phyloP scores from a whole-genome alignment of 2,888 invertebrate species.

The Thereva nobilitata region DNA sequence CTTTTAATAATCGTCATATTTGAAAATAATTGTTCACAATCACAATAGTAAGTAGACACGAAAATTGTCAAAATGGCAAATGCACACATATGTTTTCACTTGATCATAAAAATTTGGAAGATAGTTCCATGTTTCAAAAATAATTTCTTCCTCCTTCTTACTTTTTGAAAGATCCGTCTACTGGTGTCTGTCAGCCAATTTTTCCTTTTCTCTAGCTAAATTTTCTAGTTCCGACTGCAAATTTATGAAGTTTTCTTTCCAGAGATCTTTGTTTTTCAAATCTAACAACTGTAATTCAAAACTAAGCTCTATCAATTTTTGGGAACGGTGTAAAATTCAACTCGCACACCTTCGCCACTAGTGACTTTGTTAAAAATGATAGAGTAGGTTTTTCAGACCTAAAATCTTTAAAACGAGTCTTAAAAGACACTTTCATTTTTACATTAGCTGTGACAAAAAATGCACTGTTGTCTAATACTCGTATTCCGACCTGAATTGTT shows the following conservation, averaged over 20 bases:
- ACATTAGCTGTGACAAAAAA: too few relatives aligned
- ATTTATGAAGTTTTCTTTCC: conserved; percentile 3
- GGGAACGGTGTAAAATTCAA: conserved; percentile 13
- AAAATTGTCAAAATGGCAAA: background rate
- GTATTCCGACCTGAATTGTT: conserved; percentile 7
- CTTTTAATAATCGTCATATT: background rate
- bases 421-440: too few relatives aligned
- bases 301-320: conserved; percentile 10
- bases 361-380: conserved; percentile 10
- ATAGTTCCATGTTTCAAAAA: background rate
- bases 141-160: conserved; percentile 2
- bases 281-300: conserved; percentile 10
- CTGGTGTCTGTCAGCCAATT: conserved; percentile 8
- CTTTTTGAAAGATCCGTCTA: background rate
- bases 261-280: conserved; percentile 9
- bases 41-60: background rate
- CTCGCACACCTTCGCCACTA: conserved; percentile 5
- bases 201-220: conserved; percentile 5
- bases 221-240: too few relatives aligned
- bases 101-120: background rate
- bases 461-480: too few relatives aligned
- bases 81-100: background rate
- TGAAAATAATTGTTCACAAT: background rate
- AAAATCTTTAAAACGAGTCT: too few relatives aligned
- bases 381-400: too few relatives aligned